Percentiles rank a stretch among this genome's conserved stretches.
Evolutionary conservation across 1,140 invertebrate genomes (phyloP).

Genomic region (Drosophila subpulchrella): DNA sequence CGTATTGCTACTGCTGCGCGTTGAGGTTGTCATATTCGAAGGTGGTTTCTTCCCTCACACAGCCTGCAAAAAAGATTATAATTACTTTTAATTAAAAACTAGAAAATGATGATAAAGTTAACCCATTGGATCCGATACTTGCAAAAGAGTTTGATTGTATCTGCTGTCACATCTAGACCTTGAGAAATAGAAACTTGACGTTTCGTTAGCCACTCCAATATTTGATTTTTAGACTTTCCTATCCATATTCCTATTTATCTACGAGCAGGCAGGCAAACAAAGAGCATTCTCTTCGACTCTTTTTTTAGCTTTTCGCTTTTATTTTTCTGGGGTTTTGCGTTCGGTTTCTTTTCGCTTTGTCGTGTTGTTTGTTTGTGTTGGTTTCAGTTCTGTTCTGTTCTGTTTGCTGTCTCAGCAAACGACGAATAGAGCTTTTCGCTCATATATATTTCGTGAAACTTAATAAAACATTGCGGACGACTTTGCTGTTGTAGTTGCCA

Average conservation of each 20-base stretch:
- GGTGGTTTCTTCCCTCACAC: background rate
- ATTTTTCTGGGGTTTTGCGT: slow-evolving; percentile 24
- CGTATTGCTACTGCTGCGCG: slow-evolving; percentile 44
- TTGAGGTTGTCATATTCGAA: slow-evolving; percentile 75
- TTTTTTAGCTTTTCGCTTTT: slow-evolving; percentile 24
- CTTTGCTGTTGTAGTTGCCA: slow-evolving; percentile 36
- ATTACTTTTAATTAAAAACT: too few relatives aligned
- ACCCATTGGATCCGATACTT: background rate
- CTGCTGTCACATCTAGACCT: background rate
- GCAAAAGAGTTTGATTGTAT: background rate
- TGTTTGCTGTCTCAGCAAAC: slow-evolving; percentile 63
- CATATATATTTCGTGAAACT: slow-evolving; percentile 65
- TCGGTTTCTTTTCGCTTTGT: slow-evolving; percentile 39
- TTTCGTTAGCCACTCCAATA: slow-evolving; percentile 8
- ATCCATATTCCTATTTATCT: slow-evolving; percentile 30
- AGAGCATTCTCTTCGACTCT: slow-evolving; percentile 36
- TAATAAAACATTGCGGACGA: slow-evolving; percentile 67
- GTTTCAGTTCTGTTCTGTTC: slow-evolving; percentile 28
- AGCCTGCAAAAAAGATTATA: background rate
- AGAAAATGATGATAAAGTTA: background rate
- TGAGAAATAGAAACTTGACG: slow-evolving; percentile 2
- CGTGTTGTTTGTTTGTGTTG: slow-evolving; percentile 52
- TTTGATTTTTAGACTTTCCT: slow-evolving; percentile 17
- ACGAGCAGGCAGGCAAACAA: slow-evolving; percentile 35
- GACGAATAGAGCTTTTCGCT: slow-evolving; percentile 58